Evolutionary conservation across 2,888 invertebrate species (phyloP).

Genomic region (Eristalis intricaria): DNA sequence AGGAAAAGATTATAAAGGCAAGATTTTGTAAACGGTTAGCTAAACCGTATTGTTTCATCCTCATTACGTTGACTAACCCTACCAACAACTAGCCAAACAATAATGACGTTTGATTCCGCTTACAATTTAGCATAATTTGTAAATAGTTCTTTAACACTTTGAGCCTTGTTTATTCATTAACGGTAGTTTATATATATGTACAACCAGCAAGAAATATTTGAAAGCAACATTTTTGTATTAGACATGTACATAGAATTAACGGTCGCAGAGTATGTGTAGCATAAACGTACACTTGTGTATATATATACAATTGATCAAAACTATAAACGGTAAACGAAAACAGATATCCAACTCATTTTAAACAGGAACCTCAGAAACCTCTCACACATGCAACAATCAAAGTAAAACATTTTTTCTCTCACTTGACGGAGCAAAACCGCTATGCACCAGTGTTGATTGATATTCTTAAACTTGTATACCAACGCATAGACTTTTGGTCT

Average conservation of each 20-base stretch:
- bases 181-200: no score
- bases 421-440: conserved; percentile 33
- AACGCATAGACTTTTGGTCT: conserved; percentile 21
- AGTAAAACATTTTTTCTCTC: conserved; percentile 43
- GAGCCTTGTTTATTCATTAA: conserved; percentile 5
- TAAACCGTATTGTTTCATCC: conserved; percentile 30
- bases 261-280: neutral
- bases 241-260: conserved; percentile 40
- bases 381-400: conserved; percentile 63
- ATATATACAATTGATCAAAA: neutral
- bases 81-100: conserved; percentile 1
- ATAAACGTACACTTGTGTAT: neutral
- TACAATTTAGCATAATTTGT: conserved; percentile 62
- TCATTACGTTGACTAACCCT: neutral
- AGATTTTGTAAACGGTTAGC: conserved; percentile 49
- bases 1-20: conserved; percentile 2
- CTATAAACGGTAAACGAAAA: neutral
- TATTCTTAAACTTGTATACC: conserved; percentile 52
- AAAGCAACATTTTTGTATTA: conserved; percentile 55
- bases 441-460: conserved; percentile 63
- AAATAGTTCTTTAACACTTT: conserved; percentile 35
- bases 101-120: conserved; percentile 32
- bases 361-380: conserved; percentile 60
- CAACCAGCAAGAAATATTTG: conserved; percentile 42
- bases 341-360: conserved; percentile 9